Percentiles rank a stretch among this genome's conserved stretches.
Evolutionary conservation across 1,140 invertebrate genomes (phyloP).

Genomic region (Megathymus violae): DNA sequence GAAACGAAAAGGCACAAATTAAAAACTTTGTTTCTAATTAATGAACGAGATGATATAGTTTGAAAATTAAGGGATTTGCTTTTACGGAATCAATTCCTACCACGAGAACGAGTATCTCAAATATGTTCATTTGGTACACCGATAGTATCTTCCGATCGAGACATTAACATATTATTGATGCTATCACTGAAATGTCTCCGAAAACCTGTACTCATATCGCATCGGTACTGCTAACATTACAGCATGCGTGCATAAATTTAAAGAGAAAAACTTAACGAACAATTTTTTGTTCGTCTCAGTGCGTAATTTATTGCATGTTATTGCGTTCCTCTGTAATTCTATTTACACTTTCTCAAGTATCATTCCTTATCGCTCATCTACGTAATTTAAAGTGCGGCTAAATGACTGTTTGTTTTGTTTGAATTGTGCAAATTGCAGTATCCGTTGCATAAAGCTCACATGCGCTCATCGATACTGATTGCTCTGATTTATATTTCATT

Average conservation of each 20-base stretch:
- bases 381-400: constrained; percentile 65
- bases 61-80: constrained; percentile 28
- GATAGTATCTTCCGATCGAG: constrained; percentile 30
- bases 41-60: constrained; percentile 7
- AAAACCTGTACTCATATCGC: constrained; percentile 42
- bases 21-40: constrained; percentile 3
- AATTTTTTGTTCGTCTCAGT: constrained; percentile 20
- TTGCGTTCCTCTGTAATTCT: constrained; percentile 48
- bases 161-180: constrained; percentile 56
- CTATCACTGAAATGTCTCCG: constrained; percentile 48
- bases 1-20: too few relatives aligned
- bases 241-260: constrained; percentile 38
- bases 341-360: constrained; percentile 59
- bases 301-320: constrained; percentile 35
- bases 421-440: constrained; percentile 63
- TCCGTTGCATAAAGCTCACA: constrained; percentile 66
- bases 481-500: constrained; percentile 75
- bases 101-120: constrained; percentile 16
- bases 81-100: constrained; percentile 22
- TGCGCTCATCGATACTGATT: constrained; percentile 53
- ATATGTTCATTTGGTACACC: constrained; percentile 34
- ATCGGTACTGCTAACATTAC: constrained; percentile 40
- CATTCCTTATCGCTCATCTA: constrained; percentile 64
- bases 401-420: constrained; percentile 71
- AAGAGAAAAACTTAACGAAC: constrained; percentile 28